Percentiles rank a stretch among this genome's conserved stretches.
These are phyloP conservation scores for Todiramphus chloris DNA, from an alignment of 2,113 vertebrate species.

Conservation along the genomic window DNA sequence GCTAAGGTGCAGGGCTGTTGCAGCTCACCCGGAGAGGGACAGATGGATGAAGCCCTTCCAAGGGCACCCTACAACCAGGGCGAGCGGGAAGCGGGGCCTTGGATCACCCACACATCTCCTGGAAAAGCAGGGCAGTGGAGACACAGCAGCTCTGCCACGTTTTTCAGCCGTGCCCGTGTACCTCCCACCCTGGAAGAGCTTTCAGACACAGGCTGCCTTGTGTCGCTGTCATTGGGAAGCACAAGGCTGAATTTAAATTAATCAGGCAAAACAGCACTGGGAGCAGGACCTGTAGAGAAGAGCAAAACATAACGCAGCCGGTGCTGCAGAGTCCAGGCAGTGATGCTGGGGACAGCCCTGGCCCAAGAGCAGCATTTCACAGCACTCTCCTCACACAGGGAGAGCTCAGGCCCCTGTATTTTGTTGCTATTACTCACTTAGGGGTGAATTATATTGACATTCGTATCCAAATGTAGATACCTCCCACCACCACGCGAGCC, in stretches of 20 bases:
- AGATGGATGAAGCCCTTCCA: not conserved
- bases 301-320: accelerated
- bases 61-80: not conserved
- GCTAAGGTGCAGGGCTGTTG: not conserved
- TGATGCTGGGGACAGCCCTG: not conserved
- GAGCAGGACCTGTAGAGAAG: not conserved
- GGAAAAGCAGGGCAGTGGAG: not conserved
- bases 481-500: not conserved
- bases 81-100: not conserved
- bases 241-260: not conserved
- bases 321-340: not conserved
- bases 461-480: not conserved
- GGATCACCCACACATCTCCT: not conserved
- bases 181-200: accelerated
- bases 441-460: not conserved
- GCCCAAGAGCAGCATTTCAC: not conserved
- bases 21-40: not conserved
- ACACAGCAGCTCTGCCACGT: accelerated
- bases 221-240: not conserved
- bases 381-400: not conserved
- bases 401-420: not conserved
- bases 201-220: not conserved
- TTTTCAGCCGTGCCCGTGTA: accelerated
- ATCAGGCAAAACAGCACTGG: accelerated
- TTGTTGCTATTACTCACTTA: not conserved